Conservation (phyloP, 1,140 invertebrate species). For the Fopius arisanus region DNA sequence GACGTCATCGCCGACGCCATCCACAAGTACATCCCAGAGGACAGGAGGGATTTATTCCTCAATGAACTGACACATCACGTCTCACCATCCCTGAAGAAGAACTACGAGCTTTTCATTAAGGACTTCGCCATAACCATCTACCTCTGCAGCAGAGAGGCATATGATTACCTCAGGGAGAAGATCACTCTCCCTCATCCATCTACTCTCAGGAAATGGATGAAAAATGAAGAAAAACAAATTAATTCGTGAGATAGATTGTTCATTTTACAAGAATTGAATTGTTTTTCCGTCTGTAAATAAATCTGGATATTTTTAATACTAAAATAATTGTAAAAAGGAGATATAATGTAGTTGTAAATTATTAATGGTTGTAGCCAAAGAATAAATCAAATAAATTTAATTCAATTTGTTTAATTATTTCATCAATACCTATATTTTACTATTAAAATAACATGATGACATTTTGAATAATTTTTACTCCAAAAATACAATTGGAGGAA, state of each 20-base stretch:
- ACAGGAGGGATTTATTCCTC: neutral
- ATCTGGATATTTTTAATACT: too few species aligned
- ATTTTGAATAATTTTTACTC: too few species aligned
- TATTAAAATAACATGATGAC: too few species aligned
- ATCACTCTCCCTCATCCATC: neutral
- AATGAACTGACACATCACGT: neutral
- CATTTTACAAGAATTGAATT: too few species aligned
- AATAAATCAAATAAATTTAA: too few species aligned
- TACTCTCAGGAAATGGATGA: neutral
- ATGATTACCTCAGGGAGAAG: neutral
- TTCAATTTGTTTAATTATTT: too few species aligned
- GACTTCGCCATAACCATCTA: neutral
- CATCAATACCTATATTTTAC: too few species aligned
- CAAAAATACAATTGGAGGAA: too few species aligned
- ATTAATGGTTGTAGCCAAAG: too few species aligned
- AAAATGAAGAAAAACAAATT: neutral
- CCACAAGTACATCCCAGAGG: neutral
- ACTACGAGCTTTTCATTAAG: neutral
- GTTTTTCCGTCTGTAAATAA: too few species aligned
- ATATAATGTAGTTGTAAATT: too few species aligned
- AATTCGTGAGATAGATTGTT: neutral
- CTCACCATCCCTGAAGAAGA: neutral
- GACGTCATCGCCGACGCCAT: neutral
- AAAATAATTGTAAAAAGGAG: too few species aligned
- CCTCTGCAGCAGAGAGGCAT: neutral